Conservation (phyloP, 1,140 invertebrate species). For the Notospermus geniculatus region DNA sequence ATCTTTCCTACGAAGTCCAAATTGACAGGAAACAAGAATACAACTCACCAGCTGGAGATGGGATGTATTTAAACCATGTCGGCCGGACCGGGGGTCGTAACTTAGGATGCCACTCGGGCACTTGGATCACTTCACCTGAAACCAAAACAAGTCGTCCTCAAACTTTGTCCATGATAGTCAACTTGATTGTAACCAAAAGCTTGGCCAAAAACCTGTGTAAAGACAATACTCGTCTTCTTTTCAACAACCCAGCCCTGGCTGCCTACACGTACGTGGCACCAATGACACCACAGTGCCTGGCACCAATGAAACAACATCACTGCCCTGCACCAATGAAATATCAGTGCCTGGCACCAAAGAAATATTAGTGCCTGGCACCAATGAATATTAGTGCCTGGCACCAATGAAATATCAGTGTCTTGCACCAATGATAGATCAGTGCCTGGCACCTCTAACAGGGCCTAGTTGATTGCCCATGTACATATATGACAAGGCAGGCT, state of each 20-base stretch:
- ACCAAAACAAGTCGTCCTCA: not conserved
- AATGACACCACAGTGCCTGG: too few species aligned
- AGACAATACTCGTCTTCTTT: too few species aligned
- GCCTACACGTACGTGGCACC: too few species aligned
- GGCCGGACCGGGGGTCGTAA: conserved; percentile 32
- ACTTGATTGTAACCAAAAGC: too few species aligned
- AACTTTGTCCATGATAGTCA: too few species aligned
- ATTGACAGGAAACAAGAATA: not conserved
- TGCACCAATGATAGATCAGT: not conserved
- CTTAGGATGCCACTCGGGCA: conserved; percentile 44
- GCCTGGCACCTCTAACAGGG: not conserved
- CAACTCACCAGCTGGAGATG: conserved; percentile 46
- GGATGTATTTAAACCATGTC: conserved; percentile 40
- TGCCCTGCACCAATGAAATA: too few species aligned
- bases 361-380: too few species aligned
- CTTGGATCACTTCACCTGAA: conserved; percentile 37
- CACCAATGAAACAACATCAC: too few species aligned
- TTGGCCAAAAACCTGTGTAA: too few species aligned
- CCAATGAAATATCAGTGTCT: conserved; percentile 1
- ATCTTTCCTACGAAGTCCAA: too few species aligned
- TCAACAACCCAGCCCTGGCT: too few species aligned
- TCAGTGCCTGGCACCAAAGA: too few species aligned
- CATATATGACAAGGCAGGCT: not conserved
- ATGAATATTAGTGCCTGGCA: not conserved
- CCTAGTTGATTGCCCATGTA: not conserved